phyloP scores from a whole-genome alignment of 2,113 vertebrate genomes.

The Lontra canadensis region DNA sequence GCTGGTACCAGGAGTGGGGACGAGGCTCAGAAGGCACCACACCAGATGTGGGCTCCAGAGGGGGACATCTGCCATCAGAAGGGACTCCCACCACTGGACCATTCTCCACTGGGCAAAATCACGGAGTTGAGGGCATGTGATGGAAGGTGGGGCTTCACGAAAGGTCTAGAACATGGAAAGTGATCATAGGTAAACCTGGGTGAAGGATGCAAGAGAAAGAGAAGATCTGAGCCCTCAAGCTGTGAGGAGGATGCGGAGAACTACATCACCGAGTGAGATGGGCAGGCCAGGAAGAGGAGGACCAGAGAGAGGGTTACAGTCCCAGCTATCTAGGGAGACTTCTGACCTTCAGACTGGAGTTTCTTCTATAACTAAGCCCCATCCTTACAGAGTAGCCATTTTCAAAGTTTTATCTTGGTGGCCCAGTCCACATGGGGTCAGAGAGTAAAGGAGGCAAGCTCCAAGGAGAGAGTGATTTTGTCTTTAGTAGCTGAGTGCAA shows the following conservation, averaged over 20 bases:
- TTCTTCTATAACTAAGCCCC: not conserved
- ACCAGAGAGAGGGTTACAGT: not conserved
- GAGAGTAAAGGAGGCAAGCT: not conserved
- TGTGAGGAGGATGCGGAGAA: rapidly evolving
- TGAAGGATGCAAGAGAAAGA: not conserved
- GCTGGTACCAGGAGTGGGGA: not conserved
- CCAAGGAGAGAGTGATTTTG: not conserved
- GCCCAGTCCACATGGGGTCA: not conserved
- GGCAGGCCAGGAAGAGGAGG: not conserved
- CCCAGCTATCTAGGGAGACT: not conserved
- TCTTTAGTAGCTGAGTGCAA: not conserved
- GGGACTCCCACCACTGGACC: rapidly evolving
- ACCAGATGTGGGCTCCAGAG: not conserved
- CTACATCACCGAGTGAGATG: not conserved
- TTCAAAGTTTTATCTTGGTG: not conserved
- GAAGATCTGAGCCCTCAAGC: not conserved
- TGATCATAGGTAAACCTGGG: not conserved
- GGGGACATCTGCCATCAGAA: too few relatives aligned
- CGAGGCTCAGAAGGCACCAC: rapidly evolving
- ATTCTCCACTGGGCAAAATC: not conserved
- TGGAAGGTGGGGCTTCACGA: not conserved
- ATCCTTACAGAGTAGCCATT: not conserved
- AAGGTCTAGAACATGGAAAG: not conserved
- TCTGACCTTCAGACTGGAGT: not conserved
- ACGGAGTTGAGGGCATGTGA: not conserved